Evolutionary conservation across 1,140 invertebrate species (phyloP).

Genomic region (Phymorhynchus buccinoides): DNA sequence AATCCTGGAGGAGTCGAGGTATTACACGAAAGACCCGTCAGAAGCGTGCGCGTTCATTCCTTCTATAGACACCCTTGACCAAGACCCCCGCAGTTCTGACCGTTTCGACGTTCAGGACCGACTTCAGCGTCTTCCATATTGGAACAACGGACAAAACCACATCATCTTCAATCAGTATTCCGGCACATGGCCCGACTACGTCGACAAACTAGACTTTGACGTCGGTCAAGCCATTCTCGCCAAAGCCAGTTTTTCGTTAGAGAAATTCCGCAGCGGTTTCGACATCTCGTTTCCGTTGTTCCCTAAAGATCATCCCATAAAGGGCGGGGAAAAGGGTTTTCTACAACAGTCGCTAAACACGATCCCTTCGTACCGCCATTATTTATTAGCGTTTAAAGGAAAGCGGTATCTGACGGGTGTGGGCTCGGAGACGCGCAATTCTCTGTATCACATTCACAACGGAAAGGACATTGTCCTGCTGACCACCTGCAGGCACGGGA

Average conservation of each 20-base stretch:
- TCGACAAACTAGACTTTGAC: constrained; percentile 93
- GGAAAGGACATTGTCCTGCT: constrained; percentile 93
- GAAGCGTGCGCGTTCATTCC: constrained; percentile 96
- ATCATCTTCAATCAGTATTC: constrained; percentile 99
- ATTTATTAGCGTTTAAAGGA: constrained; percentile 95
- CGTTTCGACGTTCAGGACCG: constrained; percentile 90
- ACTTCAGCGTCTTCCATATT: constrained; percentile 84
- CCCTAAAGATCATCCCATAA: constrained; percentile 92
- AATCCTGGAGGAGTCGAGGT: constrained; percentile 90
- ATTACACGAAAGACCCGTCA: constrained; percentile 90
- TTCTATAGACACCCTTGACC: constrained; percentile 94
- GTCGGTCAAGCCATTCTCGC: constrained; percentile 92
- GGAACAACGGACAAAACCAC: constrained; percentile 98
- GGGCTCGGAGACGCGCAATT: constrained; percentile 97
- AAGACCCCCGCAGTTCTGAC: constrained; percentile 75
- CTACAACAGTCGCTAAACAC: constrained; percentile 80
- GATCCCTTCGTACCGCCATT: constrained; percentile 81
- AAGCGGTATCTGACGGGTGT: constrained; percentile 99
- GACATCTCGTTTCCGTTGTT: constrained; percentile 98
- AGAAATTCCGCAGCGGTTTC: constrained; percentile 89
- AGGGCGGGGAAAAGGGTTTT: constrained; percentile 87
- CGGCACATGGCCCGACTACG: constrained; percentile 98
- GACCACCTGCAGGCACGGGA: constrained; percentile 98
- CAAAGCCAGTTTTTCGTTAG: constrained; percentile 92
- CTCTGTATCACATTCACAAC: constrained; percentile 98